Evolutionary conservation across 2,888 invertebrate genomes (phyloP).

Genomic region (Brachypalpus laphriformis): DNA sequence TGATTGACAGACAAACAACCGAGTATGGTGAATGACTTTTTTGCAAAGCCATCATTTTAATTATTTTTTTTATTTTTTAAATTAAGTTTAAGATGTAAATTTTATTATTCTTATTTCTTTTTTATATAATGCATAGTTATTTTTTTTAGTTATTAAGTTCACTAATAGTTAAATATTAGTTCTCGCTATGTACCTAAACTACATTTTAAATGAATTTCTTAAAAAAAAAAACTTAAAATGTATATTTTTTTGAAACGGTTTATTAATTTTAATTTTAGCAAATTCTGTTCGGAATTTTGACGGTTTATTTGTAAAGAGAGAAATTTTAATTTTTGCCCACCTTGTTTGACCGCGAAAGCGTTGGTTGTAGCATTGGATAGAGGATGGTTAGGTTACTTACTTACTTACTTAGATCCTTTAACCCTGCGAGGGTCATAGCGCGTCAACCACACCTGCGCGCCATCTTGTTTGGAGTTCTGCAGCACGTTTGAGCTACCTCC

Average conservation of each 20-base stretch:
- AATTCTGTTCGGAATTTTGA: neutral
- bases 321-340: neutral
- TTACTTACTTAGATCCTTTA: too few relatives aligned
- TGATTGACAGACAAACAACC: constrained; percentile 37
- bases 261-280: constrained; percentile 22
- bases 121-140: constrained; percentile 24
- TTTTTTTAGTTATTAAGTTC: constrained; percentile 59
- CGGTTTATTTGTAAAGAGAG: neutral
- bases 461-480: too few relatives aligned
- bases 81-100: constrained; percentile 56
- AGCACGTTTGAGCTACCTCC: too few relatives aligned
- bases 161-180: constrained; percentile 62
- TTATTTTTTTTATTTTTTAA: constrained; percentile 32
- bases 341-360: neutral
- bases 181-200: constrained; percentile 73
- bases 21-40: constrained; percentile 28
- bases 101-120: constrained; percentile 48
- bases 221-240: constrained; percentile 12
- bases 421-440: too few relatives aligned
- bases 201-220: constrained; percentile 70
- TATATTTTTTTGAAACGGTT: constrained; percentile 35
- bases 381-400: too few relatives aligned
- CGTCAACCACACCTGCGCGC: too few relatives aligned
- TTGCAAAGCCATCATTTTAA: constrained; percentile 42
- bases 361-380: neutral